These are phyloP conservation scores for Isurus oxyrinchus DNA, from an alignment of 2,113 vertebrate species.

Conservation along the genomic window DNA sequence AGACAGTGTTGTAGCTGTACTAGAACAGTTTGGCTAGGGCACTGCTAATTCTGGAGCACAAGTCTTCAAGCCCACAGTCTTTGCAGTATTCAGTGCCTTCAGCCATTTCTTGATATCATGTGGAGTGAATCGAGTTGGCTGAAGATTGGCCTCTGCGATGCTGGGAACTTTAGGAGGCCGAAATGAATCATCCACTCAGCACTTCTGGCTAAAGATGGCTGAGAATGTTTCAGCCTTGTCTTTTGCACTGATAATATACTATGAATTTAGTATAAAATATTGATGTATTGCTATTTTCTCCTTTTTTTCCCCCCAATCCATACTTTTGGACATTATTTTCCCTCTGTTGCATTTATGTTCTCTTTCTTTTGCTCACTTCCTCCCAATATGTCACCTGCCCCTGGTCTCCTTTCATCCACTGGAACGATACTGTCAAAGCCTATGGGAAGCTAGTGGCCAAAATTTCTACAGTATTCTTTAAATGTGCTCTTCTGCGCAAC, in stretches of 20 bases:
- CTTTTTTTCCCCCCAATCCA: background rate
- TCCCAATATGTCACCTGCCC: background rate
- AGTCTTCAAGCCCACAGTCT: background rate
- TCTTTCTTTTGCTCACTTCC: background rate
- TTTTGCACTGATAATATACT: background rate
- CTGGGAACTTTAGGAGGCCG: background rate
- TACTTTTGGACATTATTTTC: background rate
- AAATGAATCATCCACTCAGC: background rate
- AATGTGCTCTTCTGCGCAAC: background rate
- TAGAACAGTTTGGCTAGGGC: background rate
- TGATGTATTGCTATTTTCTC: background rate
- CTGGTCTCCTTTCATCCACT: background rate
- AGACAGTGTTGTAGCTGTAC: too few relatives aligned
- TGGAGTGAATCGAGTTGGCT: background rate
- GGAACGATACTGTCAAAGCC: background rate
- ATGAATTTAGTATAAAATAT: background rate
- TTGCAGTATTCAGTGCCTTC: background rate
- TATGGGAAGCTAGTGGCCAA: background rate
- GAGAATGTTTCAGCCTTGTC: background rate
- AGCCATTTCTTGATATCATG: background rate
- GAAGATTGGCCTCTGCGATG: too few relatives aligned
- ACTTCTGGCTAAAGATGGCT: background rate
- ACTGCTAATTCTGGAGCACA: background rate
- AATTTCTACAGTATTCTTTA: background rate
- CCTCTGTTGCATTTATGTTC: background rate